A percentile compares a stretch with the other conserved stretches of the same genome.
Conservation (phyloP, 2,797 vertebrate species). For the Lacerta agilis region DNA sequence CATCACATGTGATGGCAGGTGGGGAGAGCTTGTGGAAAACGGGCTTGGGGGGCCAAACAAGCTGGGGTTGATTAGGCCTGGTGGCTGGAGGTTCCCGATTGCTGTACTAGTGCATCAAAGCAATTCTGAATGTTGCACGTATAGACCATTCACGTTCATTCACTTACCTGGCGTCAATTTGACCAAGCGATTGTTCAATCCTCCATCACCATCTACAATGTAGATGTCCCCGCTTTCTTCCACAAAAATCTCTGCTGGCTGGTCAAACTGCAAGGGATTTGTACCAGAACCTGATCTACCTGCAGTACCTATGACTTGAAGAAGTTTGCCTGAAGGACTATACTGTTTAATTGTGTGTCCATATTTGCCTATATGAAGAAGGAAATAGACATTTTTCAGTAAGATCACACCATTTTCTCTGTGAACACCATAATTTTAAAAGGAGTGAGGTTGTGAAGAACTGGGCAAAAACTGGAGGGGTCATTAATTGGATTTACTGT, state of each 20-base stretch:
- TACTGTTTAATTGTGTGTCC: slow-evolving; percentile 95
- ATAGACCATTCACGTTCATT: neutral
- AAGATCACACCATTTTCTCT: neutral
- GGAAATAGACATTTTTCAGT: neutral
- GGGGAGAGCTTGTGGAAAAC: too few species aligned
- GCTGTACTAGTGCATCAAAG: neutral
- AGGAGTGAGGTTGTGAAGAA: neutral
- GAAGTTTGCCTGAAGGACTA: slow-evolving; percentile 86
- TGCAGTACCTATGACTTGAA: slow-evolving; percentile 87
- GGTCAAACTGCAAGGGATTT: slow-evolving; percentile 92
- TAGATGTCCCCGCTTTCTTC: slow-evolving; percentile 90
- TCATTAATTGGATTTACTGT: neutral
- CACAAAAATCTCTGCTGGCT: slow-evolving; percentile 91
- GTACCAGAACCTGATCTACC: slow-evolving; percentile 86
- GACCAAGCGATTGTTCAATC: slow-evolving; percentile 93
- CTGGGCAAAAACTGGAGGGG: neutral
- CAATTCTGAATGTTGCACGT: neutral
- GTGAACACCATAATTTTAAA: too few species aligned
- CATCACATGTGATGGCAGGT: too few species aligned
- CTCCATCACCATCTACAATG: slow-evolving; percentile 95
- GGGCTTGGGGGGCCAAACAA: too few species aligned
- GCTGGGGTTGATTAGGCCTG: too few species aligned
- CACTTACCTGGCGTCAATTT: slow-evolving; percentile 86
- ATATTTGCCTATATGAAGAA: slow-evolving; percentile 78
- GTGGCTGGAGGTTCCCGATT: too few species aligned